These are phyloP conservation scores for Apantesis nais DNA, from an alignment of 2,888 invertebrate genomes.

Conservation along the genomic window DNA sequence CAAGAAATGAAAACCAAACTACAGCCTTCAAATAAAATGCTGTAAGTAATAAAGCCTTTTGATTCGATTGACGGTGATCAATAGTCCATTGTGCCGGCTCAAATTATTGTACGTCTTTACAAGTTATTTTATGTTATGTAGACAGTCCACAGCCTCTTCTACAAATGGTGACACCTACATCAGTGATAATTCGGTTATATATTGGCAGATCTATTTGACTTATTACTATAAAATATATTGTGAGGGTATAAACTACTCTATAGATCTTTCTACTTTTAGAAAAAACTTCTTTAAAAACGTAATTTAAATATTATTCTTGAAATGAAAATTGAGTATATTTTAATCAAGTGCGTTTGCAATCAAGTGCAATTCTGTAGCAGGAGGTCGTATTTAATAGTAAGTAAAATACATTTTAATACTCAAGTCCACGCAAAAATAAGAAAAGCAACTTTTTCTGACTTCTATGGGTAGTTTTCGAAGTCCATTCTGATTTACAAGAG, in stretches of 20 bases:
- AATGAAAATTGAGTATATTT: no score
- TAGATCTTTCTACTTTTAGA: neutral
- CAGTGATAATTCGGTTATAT: slow-evolving; percentile 52
- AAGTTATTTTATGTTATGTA: slow-evolving; percentile 50
- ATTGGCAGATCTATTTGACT: slow-evolving; percentile 37
- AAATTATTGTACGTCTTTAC: slow-evolving; percentile 56
- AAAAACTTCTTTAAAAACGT: neutral
- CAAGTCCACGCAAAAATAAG: neutral
- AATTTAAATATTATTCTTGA: neutral
- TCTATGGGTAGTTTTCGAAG: neutral
- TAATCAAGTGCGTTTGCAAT: no score
- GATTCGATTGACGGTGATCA: slow-evolving; percentile 55
- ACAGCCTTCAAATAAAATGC: slow-evolving; percentile 11
- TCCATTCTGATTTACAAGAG: neutral
- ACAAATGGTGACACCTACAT: slow-evolving; percentile 46
- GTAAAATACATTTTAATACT: neutral
- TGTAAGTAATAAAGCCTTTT: slow-evolving; percentile 43
- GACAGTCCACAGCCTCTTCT: slow-evolving; percentile 40
- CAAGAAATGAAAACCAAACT: neutral
- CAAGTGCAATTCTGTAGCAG: no score
- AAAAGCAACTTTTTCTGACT: no score
- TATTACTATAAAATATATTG: slow-evolving; percentile 31
- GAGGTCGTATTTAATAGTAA: no score
- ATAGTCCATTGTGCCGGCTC: slow-evolving; percentile 58
- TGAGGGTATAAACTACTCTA: neutral